These are phyloP conservation scores for Bagarius yarrelli DNA, from an alignment of 2,113 vertebrate species.

Conservation along the genomic window DNA sequence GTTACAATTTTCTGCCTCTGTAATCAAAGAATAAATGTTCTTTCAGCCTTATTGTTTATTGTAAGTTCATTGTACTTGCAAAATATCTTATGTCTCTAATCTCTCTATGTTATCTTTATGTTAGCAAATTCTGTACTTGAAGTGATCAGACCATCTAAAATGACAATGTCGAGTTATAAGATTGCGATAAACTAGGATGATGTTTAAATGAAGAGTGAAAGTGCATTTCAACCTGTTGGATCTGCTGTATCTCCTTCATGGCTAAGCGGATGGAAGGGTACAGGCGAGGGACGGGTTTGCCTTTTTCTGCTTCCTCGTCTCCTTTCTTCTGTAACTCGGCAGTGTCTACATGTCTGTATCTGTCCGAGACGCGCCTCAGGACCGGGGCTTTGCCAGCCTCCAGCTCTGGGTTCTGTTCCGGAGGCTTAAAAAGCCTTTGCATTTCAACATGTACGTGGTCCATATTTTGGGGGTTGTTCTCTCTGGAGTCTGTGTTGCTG, in stretches of 20 bases:
- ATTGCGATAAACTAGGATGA: neutral
- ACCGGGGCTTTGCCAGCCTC: conserved; percentile 32
- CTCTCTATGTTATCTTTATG: too few species aligned
- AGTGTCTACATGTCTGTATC: conserved; percentile 25
- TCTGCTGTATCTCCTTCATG: conserved; percentile 71
- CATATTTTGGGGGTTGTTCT: conserved; percentile 11
- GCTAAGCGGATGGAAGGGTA: conserved; percentile 67
- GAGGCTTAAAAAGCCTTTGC: conserved; percentile 50
- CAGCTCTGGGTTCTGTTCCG: neutral
- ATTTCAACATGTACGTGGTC: conserved; percentile 51
- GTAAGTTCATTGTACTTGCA: too few species aligned
- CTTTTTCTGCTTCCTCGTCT: conserved; percentile 9
- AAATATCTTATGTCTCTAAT: too few species aligned
- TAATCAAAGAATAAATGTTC: too few species aligned
- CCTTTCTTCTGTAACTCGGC: conserved; percentile 18
- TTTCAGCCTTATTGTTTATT: too few species aligned
- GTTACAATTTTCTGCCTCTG: too few species aligned
- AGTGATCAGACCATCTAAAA: neutral
- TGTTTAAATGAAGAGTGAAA: neutral
- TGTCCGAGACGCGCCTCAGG: conserved; percentile 47
- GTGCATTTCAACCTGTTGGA: conserved; percentile 52
- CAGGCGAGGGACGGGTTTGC: conserved; percentile 55
- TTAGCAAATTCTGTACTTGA: neutral
- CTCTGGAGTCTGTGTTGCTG: neutral
- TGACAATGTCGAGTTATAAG: neutral